phyloP scores from a whole-genome alignment of 1,140 invertebrate species.

The Diplogasteroides magnus region DNA sequence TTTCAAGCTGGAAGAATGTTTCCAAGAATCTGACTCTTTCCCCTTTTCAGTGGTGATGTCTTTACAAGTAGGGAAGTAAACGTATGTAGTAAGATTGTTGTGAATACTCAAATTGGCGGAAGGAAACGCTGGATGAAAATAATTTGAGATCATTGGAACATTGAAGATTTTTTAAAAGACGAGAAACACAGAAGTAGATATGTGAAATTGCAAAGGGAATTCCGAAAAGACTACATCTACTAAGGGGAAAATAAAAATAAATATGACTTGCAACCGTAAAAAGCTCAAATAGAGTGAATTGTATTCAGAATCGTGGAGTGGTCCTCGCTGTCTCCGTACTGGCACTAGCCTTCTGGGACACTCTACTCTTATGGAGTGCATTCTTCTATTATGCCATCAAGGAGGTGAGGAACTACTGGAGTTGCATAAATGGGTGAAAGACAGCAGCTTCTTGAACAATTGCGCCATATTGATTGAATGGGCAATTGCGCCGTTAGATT shows the following conservation, averaged over 20 bases:
- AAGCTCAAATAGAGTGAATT: not conserved
- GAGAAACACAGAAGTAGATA: not conserved
- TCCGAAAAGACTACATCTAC: not conserved
- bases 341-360: conserved; percentile 44
- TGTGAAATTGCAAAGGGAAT: not conserved
- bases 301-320: conserved; percentile 38
- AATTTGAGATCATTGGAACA: no score
- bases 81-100: no score
- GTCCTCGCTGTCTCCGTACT: conserved; percentile 42
- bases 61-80: no score
- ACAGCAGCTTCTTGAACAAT: no score
- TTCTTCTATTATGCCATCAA: conserved; percentile 44
- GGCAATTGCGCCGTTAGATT: no score
- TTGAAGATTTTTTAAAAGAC: not conserved
- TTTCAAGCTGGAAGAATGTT: no score
- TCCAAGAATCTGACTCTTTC: no score
- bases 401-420: conserved; percentile 13
- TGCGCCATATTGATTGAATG: no score
- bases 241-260: not conserved
- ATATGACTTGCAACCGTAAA: not conserved
- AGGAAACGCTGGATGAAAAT: no score
- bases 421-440: no score
- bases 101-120: no score
- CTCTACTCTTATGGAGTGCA: conserved; percentile 42
- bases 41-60: no score